These are phyloP conservation scores for Anarhynchus alexandrinus DNA, from an alignment of 2,113 vertebrate genomes.

Conservation along the genomic window DNA sequence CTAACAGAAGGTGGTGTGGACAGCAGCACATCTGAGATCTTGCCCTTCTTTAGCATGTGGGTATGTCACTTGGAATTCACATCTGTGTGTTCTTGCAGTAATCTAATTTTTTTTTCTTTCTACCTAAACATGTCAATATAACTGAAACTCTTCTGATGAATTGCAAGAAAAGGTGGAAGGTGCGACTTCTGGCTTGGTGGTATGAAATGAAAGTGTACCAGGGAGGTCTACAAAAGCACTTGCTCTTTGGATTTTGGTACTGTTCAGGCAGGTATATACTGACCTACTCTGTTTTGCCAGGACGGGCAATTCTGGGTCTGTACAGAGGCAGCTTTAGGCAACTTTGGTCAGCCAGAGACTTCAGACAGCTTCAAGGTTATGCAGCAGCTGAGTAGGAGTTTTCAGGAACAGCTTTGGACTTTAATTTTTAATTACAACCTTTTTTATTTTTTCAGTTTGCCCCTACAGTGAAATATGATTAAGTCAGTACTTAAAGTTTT, in stretches of 20 bases:
- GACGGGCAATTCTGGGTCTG: background rate
- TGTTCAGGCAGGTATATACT: background rate
- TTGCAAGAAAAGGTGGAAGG: background rate
- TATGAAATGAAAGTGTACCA: background rate
- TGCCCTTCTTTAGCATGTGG: background rate
- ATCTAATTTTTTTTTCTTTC: background rate
- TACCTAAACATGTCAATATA: background rate
- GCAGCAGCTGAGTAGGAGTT: constrained; percentile 5
- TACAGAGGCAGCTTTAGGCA: background rate
- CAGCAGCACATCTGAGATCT: background rate
- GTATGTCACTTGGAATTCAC: background rate
- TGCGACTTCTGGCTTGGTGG: background rate
- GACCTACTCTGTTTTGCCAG: background rate
- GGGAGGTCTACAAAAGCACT: background rate
- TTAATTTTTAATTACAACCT: background rate
- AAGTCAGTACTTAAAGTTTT: background rate
- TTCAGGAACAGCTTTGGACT: background rate
- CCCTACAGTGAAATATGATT: background rate
- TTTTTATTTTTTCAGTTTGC: constrained; percentile 1
- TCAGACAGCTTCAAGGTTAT: background rate
- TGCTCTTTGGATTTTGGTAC: background rate
- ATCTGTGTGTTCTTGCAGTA: background rate
- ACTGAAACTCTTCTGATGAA: background rate
- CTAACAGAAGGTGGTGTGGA: background rate
- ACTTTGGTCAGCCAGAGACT: background rate